Base-by-base conservation (phyloP, 2,797 vertebrate genomes). In the Gadopsis bispinosus region DNA sequence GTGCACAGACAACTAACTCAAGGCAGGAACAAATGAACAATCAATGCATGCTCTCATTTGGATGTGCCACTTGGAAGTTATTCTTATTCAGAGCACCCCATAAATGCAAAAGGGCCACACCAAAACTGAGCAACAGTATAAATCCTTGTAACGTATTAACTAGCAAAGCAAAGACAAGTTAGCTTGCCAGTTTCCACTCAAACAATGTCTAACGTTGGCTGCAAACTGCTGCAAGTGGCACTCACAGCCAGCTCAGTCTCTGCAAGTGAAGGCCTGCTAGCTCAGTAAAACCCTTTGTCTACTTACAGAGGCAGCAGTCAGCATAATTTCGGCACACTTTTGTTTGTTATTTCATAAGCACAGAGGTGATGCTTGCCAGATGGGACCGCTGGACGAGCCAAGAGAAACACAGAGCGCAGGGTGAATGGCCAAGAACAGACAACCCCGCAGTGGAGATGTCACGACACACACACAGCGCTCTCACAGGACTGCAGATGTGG, bases 311-410 rank as follows among this genome's bases (percentile, higher is more conserved):
- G 62, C 70, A 67, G 76, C 80, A 83, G 84, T 91, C 89, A 51
- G 89, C 86, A 81, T 22, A 72, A 74, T 83, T 83, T 87, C 73
- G 12, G 77, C 75, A 65, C 77, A 74, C 65, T 70, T 84, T 86
- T 90, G 89, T 90, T 91, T 90, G 81, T 90, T 88, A 89, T 88
- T 89, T 91, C 90, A 85, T 90, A 89, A 90, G 81, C 84, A 53
- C 62, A 64, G 68, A 59, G 77, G 80, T 88, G 88, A 83, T 85
- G 80, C 58, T 69, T 47, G 81, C 87, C 93, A 94, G 92, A 93
- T 92, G 91, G 91, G 66, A 73, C 83, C 26, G 73, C 67, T 31
- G n/a, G 69, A 73, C 1, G 29, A 59, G 89, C 91, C 91, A 92
- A 92, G 62, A 87, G 77, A 89, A 93, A 89, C 87, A 91, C 61